Base-by-base conservation (phyloP, 2,888 invertebrate species). In the Pseudoips prasinana region DNA sequence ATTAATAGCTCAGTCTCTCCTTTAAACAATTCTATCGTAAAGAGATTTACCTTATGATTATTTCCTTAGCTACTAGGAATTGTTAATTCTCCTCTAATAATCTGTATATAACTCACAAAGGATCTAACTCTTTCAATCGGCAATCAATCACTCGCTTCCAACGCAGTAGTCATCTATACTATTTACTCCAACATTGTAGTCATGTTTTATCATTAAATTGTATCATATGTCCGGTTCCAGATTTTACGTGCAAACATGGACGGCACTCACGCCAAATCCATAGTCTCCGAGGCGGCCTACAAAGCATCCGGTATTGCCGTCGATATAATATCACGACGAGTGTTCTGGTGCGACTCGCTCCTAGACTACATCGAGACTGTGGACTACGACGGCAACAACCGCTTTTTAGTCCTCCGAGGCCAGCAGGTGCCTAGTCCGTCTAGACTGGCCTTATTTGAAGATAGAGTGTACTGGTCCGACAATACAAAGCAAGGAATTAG, bases 341-440 rank as follows among this genome's bases (percentile, higher is more conserved):
- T 99, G 4, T 98, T 96, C 82, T 99, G 98, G 98, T 98, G 98
- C 64, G 99, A 99, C 74, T 95, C 97, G 0, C 87, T 98, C 7
- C 84, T 98, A 32, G 98, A 99, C 82, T 97, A 98, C 72, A 97
- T 99, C 46, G 98, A 98, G 70, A 96, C 97, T 0, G 96, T 98
- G 0, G 96, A 98, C 75, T 99, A 99, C 76, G 92, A 96, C 30
- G 98, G 98, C 0, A 90, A 92, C 40, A 92, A 94, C 53, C 90
- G 98, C 45, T 93, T 94, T 42, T 90, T 95, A 72, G 93, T 96
- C 0, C 84, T 96, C 1, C 83, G 96, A 38, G 96, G 96, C 1
- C 93, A 94, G 43, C 92, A 94, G 44, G 96, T 97, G 0, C 97
- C 97, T 1, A 94, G 94, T 29, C 97, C 97, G 0, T 94, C 95